Percentiles rank a stretch among this genome's conserved stretches.
These are phyloP conservation scores for Ctena decussata DNA, from an alignment of 2,888 invertebrate genomes.

Conservation along the genomic window DNA sequence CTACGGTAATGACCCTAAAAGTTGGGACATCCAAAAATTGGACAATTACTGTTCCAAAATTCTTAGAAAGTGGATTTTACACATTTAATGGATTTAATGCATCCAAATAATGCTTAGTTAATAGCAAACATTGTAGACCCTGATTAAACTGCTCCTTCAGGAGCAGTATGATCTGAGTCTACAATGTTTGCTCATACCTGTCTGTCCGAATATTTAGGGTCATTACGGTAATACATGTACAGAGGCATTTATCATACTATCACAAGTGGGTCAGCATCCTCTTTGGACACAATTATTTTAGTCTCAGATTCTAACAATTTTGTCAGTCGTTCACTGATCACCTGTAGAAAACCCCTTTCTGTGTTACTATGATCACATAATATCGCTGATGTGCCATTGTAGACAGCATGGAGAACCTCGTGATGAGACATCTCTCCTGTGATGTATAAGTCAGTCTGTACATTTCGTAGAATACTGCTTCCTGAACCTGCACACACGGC, in stretches of 20 bases:
- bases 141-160: no score
- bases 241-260: slow-evolving; percentile 89
- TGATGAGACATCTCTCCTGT: slow-evolving; percentile 98
- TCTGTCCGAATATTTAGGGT: no score
- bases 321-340: slow-evolving; percentile 88
- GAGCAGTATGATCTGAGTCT: no score
- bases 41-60: no score
- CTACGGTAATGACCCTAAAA: no score
- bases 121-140: no score
- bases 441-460: slow-evolving; percentile 93
- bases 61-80: no score
- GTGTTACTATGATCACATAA: slow-evolving; percentile 97
- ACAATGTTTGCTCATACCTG: no score
- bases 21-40: no score
- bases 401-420: slow-evolving; percentile 95
- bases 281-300: slow-evolving; percentile 91
- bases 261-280: slow-evolving; percentile 93
- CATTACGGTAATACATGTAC: no score
- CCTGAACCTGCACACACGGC: slow-evolving; percentile 98
- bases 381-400: slow-evolving; percentile 93
- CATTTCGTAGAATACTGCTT: slow-evolving; percentile 91
- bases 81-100: no score
- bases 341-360: slow-evolving; percentile 94
- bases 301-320: slow-evolving; percentile 88
- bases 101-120: no score